These are phyloP conservation scores for Cricetomys ansorgei DNA, from an alignment of 2,113 vertebrate genomes.

Conservation along the genomic window DNA sequence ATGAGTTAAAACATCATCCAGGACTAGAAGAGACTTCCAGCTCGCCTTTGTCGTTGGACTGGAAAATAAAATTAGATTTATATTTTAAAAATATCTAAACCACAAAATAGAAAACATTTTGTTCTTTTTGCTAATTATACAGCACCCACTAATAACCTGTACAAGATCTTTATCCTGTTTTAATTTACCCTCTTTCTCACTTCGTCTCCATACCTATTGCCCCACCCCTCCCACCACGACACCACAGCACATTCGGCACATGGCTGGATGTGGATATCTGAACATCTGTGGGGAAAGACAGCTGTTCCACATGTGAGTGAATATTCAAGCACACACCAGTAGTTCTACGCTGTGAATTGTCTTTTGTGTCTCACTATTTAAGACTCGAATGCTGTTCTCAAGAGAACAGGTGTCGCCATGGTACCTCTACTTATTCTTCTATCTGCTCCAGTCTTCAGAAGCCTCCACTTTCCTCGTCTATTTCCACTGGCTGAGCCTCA, in stretches of 20 bases:
- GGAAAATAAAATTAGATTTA: background rate
- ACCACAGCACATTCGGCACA: fast-evolving
- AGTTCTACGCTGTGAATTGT: background rate
- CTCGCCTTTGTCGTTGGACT: background rate
- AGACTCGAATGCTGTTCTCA: background rate
- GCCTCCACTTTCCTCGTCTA: background rate
- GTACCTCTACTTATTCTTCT: background rate
- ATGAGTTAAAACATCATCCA: background rate
- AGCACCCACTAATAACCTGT: background rate
- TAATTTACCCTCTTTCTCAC: background rate
- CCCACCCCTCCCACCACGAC: too few relatives aligned
- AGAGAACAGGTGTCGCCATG: background rate
- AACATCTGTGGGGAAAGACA: background rate
- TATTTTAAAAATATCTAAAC: background rate
- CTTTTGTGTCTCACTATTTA: background rate
- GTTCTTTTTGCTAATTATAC: background rate
- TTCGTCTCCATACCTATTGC: background rate
- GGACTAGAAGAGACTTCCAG: background rate
- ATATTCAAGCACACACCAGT: background rate
- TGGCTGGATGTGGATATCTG: background rate
- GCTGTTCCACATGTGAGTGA: background rate
- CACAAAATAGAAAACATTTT: background rate
- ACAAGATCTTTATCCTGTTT: background rate
- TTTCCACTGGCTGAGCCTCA: background rate
- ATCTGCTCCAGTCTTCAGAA: background rate